A percentile compares a stretch with the other conserved stretches of the same genome.
Conservation (phyloP, 2,797 vertebrate species). For the Octomys mimax region DNA sequence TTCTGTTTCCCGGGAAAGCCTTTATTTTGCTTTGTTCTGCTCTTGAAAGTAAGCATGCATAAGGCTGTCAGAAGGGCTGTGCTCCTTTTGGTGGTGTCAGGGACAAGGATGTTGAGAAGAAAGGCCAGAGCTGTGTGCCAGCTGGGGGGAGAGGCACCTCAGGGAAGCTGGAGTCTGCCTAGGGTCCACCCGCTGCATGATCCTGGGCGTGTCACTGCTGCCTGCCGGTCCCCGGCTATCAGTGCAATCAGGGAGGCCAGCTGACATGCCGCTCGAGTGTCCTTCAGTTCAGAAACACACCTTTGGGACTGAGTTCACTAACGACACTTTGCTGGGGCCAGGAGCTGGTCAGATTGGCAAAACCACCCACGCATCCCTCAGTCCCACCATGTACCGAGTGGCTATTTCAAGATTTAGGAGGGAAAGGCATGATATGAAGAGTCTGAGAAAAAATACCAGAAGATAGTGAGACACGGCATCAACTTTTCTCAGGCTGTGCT, state of each 20-base stretch:
- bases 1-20: slow-evolving; percentile 64
- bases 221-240: fast-evolving
- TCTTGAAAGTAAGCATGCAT: slow-evolving; percentile 46
- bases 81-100: not conserved
- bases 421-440: not conserved
- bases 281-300: not conserved
- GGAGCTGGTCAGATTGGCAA: not conserved
- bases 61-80: not conserved
- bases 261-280: not conserved
- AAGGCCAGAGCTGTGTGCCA: not conserved
- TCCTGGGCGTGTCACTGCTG: fast-evolving
- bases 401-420: not conserved
- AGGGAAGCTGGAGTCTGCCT: not conserved
- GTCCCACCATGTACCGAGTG: not conserved
- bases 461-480: slow-evolving; percentile 47
- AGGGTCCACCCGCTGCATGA: not conserved
- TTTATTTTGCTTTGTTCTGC: slow-evolving; percentile 70
- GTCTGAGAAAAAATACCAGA: not conserved
- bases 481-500: slow-evolving; percentile 10
- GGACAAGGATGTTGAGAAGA: not conserved
- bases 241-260: not conserved
- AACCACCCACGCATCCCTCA: not conserved
- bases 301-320: not conserved
- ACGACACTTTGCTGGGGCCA: fast-evolving
- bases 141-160: not conserved